Base-by-base conservation (phyloP, 2,797 vertebrate genomes). In the Falco peregrinus region DNA sequence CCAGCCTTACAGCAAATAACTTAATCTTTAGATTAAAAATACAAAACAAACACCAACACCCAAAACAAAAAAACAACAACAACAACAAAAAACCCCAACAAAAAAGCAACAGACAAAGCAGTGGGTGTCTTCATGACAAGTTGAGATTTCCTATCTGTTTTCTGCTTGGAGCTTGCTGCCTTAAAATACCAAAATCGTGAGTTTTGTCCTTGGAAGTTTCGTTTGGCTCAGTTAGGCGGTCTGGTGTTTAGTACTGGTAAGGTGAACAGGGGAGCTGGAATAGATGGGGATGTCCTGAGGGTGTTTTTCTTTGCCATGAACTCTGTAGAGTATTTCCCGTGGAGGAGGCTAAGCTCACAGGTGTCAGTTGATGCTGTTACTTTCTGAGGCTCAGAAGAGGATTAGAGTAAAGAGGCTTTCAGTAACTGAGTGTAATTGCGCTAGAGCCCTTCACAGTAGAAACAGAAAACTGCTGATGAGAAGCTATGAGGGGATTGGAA, bases 341-440 rank as follows among this genome's bases (percentile, higher is more conserved):
- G 39, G 28, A 56, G 67, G 68, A 91, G 79, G 41, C 69, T 94
- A 63, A 95, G 84, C 78, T 93, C 87, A 45, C 87, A 87, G 90
- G 90, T 96, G 85, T 96, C 93, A 74, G 63, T 96, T 73, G 90
- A 92, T 96, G 94, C 87, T 82, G 90, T 93, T 97, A n/a, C 73
- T 96, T 95, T 94, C 79, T 89, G 84, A 91, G 71, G 84, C 90
- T 91, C 41, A 94, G 92, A 93, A 60, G 94, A 96, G 94, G 96
- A 96, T 97, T 97, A 96, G 95, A 92, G 79, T 85, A 97, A 97
- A 97, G 94, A 97, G 90, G 97, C 92, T 97, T 97, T 96, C 73
- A 75, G 96, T 97, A 97, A 97, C 93, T 94, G 93, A 97, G 93
- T 51, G 14, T 97, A 97, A 97, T 96, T 97, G 80, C 59, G 0